Base-by-base conservation (phyloP, 2,113 vertebrate genomes). In the Colius striatus region DNA sequence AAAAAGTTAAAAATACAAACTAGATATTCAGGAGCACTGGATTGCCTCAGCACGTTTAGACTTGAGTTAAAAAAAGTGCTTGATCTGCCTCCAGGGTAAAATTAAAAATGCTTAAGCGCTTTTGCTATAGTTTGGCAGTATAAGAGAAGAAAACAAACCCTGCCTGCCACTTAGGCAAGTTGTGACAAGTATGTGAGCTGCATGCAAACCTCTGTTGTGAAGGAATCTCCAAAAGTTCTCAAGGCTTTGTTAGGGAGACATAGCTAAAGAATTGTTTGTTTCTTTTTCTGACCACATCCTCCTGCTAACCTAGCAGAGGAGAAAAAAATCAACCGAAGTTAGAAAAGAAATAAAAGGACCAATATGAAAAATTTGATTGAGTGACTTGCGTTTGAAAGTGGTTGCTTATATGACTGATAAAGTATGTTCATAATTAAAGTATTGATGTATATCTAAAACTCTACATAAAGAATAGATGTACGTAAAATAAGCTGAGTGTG, bases 61-160 rank as follows among this genome's bases (percentile, higher is more conserved):
- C 97, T 92, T 96, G 97, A 94, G 19, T 89, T 94, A 76, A 84
- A 93, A 96, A 48, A 95, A 92, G 54, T 81, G 45, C 81, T 77
- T 93, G 38, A 80, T 96, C 90, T 93, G 47, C 95, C 90, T 94
- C 65, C 76, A 72, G 88, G 84, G 62, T 83, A 54, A 82, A 90
- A 92, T 93, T 73, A 76, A 80, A 93, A 94, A 95, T 57, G 17
- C 80, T 72, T 1, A 79, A 92, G 36, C 87, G 58, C 75, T 79
- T 89, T 91, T 91, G 43, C 92, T 91, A 58, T 86, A 91, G 34
- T 80, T 92, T 63, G 51, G 58, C 27, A 3, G 45, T 73, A 18
- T 12, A 57, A 70, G 68, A 94, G 83, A 83, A 77, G 36, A 94
- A 92, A 93, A 3, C 50, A 38, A 67, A 68, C 19, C 66, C 66